A percentile compares a stretch with the other conserved stretches of the same genome.
Evolutionary conservation across 2,113 vertebrate genomes (phyloP).

Genomic region (Nothocercus nigrocapillus): DNA sequence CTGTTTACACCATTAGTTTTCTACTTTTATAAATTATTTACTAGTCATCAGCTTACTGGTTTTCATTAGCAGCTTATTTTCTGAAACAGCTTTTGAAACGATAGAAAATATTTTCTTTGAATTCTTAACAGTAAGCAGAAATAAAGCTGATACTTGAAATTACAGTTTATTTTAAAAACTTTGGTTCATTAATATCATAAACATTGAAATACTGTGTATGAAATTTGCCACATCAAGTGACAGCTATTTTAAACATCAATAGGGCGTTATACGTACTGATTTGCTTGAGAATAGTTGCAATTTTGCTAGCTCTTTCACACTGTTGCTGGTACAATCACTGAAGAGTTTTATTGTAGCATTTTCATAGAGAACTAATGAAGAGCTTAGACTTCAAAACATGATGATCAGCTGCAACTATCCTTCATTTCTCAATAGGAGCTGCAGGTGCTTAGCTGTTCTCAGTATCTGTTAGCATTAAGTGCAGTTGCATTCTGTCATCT

Average conservation of each 20-base stretch:
- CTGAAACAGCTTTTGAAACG: background rate
- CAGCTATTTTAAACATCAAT: background rate
- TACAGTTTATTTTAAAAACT: background rate
- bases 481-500: background rate
- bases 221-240: slow-evolving; percentile 23
- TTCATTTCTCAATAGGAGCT: background rate
- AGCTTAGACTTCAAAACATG: background rate
- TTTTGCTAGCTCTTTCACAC: slow-evolving; percentile 12
- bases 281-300: slow-evolving; percentile 47
- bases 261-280: slow-evolving; percentile 26
- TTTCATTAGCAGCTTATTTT: background rate
- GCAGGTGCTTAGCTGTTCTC: background rate
- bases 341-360: background rate
- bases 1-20: slow-evolving; percentile 14
- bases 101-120: background rate
- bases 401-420: background rate
- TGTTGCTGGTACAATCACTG: background rate
- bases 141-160: background rate
- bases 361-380: background rate
- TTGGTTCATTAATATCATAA: background rate
- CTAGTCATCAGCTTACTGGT: background rate
- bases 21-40: background rate
- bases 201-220: background rate
- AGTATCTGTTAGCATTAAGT: background rate
- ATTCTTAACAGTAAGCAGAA: background rate